Evolutionary conservation across 2,113 vertebrate species (phyloP).

Genomic region (Microcebus tavaratra): DNA sequence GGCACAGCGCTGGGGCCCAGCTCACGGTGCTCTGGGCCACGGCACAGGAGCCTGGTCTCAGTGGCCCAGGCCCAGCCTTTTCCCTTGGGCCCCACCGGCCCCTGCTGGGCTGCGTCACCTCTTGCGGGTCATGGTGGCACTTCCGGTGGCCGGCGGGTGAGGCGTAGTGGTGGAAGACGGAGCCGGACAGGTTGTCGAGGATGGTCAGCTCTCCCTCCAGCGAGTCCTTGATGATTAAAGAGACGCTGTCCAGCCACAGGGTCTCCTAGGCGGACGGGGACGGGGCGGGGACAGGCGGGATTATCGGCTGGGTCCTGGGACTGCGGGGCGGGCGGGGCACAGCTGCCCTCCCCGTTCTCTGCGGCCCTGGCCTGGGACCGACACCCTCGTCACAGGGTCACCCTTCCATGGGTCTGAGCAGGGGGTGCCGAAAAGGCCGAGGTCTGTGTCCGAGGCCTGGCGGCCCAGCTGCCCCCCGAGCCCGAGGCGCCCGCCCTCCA

Average conservation of each 20-base stretch:
- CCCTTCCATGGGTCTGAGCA: not conserved
- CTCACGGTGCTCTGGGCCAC: not conserved
- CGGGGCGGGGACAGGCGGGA: constrained; percentile 87
- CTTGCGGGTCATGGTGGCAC: constrained; percentile 94
- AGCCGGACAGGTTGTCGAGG: constrained; percentile 99
- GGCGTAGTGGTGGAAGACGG: constrained; percentile 99
- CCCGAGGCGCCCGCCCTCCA: not conserved
- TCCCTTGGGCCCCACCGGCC: constrained; percentile 58
- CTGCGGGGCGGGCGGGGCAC: not conserved
- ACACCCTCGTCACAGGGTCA: not conserved
- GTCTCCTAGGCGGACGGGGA: constrained; percentile 95
- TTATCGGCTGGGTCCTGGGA: constrained; percentile 70
- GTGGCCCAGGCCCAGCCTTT: fast-evolving
- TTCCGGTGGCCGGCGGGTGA: constrained; percentile 93
- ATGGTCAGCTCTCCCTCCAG: constrained; percentile 99
- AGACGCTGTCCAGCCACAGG: constrained; percentile 99
- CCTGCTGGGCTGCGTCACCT: constrained; percentile 87
- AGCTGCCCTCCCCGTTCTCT: constrained; percentile 32
- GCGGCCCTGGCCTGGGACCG: constrained; percentile 3
- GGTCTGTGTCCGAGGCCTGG: not conserved
- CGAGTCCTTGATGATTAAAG: constrained; percentile 99
- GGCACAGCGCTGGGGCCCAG: not conserved
- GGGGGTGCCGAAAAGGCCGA: not conserved
- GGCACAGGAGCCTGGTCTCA: constrained; percentile 20
- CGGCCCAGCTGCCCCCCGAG: not conserved